phyloP scores from a whole-genome alignment of 2,888 invertebrate species.

The Scaptomyza polygonia region DNA sequence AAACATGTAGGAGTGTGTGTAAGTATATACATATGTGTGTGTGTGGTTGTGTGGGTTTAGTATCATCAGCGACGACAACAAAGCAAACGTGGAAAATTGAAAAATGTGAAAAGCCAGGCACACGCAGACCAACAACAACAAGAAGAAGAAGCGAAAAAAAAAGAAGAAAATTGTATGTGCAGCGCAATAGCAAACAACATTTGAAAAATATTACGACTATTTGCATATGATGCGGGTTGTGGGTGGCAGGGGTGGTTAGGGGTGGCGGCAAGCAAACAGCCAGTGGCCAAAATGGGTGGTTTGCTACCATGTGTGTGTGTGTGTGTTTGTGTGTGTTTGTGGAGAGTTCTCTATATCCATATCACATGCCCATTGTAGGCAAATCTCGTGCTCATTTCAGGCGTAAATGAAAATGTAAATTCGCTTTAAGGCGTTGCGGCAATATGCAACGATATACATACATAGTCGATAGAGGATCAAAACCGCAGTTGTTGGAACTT shows the following conservation, averaged over 20 bases:
- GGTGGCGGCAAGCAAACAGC: slow-evolving; percentile 12
- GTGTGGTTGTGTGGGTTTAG: slow-evolving; percentile 24
- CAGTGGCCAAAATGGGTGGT: slow-evolving; percentile 33
- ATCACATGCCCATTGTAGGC: slow-evolving; percentile 22
- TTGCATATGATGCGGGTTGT: slow-evolving; percentile 67
- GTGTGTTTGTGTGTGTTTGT: slow-evolving; percentile 14
- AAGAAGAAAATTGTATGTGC: slow-evolving; percentile 49
- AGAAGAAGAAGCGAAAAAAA: slow-evolving; percentile 12
- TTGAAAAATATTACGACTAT: slow-evolving; percentile 79
- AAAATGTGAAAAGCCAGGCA: slow-evolving; percentile 74
- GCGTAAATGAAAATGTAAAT: slow-evolving; percentile 75
- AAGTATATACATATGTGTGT: slow-evolving; percentile 5
- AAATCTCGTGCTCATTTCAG: slow-evolving; percentile 69
- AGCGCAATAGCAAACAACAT: slow-evolving; percentile 74
- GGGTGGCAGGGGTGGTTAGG: neutral
- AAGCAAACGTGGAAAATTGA: slow-evolving; percentile 78
- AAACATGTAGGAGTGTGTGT: slow-evolving; percentile 1
- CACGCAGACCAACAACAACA: slow-evolving; percentile 26
- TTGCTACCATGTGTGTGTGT: slow-evolving; percentile 30
- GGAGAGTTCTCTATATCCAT: slow-evolving; percentile 12
- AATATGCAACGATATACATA: too few species aligned
- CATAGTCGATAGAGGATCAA: too few species aligned
- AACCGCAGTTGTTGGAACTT: slow-evolving; percentile 30
- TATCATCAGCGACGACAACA: slow-evolving; percentile 72
- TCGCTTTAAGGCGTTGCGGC: slow-evolving; percentile 54